Base-by-base conservation (phyloP, 2,113 vertebrate species). In the Carlito syrichta region DNA sequence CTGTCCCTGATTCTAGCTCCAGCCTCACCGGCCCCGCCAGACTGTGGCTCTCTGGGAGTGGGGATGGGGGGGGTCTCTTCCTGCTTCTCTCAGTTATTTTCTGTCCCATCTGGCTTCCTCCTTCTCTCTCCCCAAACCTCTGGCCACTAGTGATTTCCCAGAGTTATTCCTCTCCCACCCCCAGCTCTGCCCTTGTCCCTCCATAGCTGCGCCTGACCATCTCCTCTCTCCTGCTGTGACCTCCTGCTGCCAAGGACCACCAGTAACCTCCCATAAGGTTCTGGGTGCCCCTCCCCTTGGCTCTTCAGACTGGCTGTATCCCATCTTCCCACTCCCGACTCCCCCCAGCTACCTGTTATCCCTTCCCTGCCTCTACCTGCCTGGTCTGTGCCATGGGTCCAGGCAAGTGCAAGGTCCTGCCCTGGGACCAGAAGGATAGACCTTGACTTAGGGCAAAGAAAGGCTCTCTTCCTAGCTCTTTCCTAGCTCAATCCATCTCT, bases 401-500 rank as follows among this genome's bases (percentile, higher is more conserved):
- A 0, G 78, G 38, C 58, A 30, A 32, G 62, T 10, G 14, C 22
- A 27, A 23, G 63, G 16, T 86, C 38, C 69, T 23, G n/a, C 48
- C n/a, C 50, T 32, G 43, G 89, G 27, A 45, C 48, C 11, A 25
- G 35, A 45, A 30, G 25, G 27, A 40, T 1, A 6, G 32, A 40
- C 35, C 35, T 50, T 23, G 62, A 9, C 7, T 20, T 12, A 11
- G 35, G 56, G 38, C 11, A 6, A 63, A 43, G 32, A 63, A 6
- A 43, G 48, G 9, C 25, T 25, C 40, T 76, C 56, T 76, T 68
- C 22, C 22, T 17, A 5, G 4, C 45, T 89, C 27, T 45, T 32
- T 5, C 23, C 5, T 2, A 30, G 20, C 30, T 5, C 0, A 6
- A 3, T 14, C 35, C 4, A 25, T 43, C 27, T 27, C 30, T 30